A percentile compares a stretch with the other conserved stretches of the same genome.
Evolutionary conservation across 2,113 vertebrate genomes (phyloP).

Genomic region (Progne subis): DNA sequence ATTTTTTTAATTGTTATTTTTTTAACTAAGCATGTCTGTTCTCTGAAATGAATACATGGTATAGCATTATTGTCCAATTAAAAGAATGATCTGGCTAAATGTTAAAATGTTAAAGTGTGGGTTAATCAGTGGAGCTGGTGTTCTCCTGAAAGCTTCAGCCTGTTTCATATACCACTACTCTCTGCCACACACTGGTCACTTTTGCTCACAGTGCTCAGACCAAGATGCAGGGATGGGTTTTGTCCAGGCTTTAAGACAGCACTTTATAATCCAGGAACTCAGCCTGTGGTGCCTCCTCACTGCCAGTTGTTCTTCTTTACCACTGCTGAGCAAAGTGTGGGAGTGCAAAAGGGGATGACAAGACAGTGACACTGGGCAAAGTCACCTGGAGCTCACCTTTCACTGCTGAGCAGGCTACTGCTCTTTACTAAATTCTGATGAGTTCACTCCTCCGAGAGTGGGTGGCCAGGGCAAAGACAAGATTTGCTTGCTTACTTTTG

Average conservation of each 20-base stretch:
- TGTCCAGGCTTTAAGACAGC: background rate
- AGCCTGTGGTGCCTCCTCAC: background rate
- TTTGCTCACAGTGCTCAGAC: rapidly evolving
- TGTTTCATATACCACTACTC: background rate
- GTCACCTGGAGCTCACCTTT: background rate
- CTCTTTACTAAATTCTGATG: background rate
- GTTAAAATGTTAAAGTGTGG: background rate
- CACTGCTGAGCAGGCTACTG: background rate
- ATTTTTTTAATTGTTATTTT: background rate
- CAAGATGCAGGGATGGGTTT: background rate
- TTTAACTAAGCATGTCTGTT: background rate
- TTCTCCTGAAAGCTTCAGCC: background rate
- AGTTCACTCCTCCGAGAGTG: background rate
- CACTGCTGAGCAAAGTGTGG: background rate
- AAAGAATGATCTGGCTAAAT: background rate
- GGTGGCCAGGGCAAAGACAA: background rate
- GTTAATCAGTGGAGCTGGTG: background rate
- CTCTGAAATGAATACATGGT: background rate
- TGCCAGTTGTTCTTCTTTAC: background rate
- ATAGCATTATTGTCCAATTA: background rate
- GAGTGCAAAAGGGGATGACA: background rate
- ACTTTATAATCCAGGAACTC: background rate
- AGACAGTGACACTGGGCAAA: background rate
- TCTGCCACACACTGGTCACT: rapidly evolving
- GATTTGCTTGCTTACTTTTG: background rate